A percentile compares a stretch with the other conserved stretches of the same genome.
phyloP scores from a whole-genome alignment of 2,113 vertebrate genomes.

The Rhombomys opimus region DNA sequence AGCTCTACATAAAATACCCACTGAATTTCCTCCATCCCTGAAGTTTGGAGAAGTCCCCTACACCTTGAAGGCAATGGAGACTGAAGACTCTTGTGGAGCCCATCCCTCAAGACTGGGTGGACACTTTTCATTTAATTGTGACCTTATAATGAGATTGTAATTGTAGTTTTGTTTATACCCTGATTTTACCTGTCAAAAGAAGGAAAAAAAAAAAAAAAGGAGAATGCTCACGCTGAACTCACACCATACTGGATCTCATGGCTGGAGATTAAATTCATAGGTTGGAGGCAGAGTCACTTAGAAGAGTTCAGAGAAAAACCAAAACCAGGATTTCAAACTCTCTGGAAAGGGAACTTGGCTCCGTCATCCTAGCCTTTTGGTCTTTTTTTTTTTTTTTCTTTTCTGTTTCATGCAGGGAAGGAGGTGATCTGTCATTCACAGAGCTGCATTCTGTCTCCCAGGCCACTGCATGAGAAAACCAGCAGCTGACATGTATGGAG shows the following conservation, averaged over 20 bases:
- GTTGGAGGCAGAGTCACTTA: background rate
- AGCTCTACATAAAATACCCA: background rate
- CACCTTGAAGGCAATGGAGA: background rate
- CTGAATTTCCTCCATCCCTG: too few species aligned
- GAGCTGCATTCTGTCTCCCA: background rate
- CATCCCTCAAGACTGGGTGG: background rate
- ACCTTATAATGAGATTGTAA: background rate
- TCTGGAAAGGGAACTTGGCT: background rate
- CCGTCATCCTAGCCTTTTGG: background rate
- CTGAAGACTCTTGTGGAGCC: background rate
- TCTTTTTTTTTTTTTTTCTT: background rate
- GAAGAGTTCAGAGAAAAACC: background rate
- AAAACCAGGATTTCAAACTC: background rate
- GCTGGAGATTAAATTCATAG: background rate
- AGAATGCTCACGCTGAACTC: too few species aligned
- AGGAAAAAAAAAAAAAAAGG: background rate
- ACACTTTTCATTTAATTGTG: background rate
- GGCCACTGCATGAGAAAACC: background rate
- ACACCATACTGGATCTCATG: background rate
- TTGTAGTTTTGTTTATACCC: background rate
- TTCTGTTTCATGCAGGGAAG: background rate
- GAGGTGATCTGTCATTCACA: background rate
- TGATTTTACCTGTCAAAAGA: background rate
- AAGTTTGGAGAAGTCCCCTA: background rate
- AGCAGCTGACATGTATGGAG: background rate